phyloP scores from a whole-genome alignment of 2,888 invertebrate genomes.

The Dichetophora obliterata region DNA sequence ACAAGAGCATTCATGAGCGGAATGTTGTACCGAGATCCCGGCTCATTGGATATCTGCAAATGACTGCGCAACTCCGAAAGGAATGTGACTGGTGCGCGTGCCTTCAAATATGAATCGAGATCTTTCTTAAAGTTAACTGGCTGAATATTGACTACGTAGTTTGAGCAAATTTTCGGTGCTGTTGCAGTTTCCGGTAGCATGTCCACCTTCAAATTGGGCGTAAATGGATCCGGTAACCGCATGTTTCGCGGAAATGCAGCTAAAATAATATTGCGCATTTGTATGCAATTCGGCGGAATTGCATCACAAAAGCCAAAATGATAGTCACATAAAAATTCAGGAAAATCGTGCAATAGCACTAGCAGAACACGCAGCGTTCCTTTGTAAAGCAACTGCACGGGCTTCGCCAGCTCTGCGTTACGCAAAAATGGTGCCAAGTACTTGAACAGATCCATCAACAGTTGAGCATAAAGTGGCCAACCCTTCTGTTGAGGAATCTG shows the following conservation, averaged over 20 bases:
- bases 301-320: constrained; percentile 99
- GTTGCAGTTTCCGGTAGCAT: constrained; percentile 89
- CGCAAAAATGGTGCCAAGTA: constrained; percentile 97
- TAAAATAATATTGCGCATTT: constrained; percentile 97
- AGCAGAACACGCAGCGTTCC: constrained; percentile 94
- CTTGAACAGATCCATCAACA: constrained; percentile 95
- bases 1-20: constrained; percentile 97
- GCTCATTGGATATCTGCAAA: constrained; percentile 88
- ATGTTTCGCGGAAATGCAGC: constrained; percentile 98
- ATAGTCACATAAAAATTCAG: constrained; percentile 98
- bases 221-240: constrained; percentile 98
- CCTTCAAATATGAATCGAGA: constrained; percentile 95
- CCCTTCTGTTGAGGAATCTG: constrained; percentile 94
- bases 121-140: constrained; percentile 93
- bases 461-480: constrained; percentile 97
- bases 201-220: constrained; percentile 94
- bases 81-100: constrained; percentile 94
- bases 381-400: constrained; percentile 94
- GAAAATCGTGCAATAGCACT: constrained; percentile 97
- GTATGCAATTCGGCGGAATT: constrained; percentile 99
- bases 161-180: constrained; percentile 90
- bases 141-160: constrained; percentile 88
- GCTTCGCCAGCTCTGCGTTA: constrained; percentile 95
- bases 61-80: constrained; percentile 91
- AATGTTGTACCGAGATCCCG: constrained; percentile 94